These are phyloP conservation scores for Drosophila pallidifrons DNA, from an alignment of 1,140 invertebrate species.

Conservation along the genomic window DNA sequence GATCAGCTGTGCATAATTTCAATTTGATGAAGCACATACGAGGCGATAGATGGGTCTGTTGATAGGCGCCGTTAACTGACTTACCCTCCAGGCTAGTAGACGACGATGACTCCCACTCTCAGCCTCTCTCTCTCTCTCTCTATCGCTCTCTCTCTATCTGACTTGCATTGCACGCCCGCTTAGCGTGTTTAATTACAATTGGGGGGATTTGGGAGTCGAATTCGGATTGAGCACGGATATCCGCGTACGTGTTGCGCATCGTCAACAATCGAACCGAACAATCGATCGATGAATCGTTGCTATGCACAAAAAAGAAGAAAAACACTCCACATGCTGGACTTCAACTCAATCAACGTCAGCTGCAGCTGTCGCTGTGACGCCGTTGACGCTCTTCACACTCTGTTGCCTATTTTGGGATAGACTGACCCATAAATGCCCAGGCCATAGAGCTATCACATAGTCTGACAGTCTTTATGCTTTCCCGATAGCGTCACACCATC, in stretches of 20 bases:
- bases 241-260: constrained; percentile 75
- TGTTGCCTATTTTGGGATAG: constrained; percentile 47
- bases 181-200: constrained; percentile 62
- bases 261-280: constrained; percentile 20
- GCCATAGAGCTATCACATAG: background rate
- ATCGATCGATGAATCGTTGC: constrained; percentile 5
- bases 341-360: constrained; percentile 41
- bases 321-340: constrained; percentile 16
- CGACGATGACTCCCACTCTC: constrained; percentile 26
- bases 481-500: background rate
- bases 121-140: background rate
- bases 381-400: background rate
- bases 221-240: constrained; percentile 76
- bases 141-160: background rate
- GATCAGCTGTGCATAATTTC: constrained; percentile 79
- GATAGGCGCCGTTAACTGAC: constrained; percentile 69
- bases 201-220: constrained; percentile 53
- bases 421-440: constrained; percentile 65
- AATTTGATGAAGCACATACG: constrained; percentile 80
- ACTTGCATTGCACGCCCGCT: constrained; percentile 24
- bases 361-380: constrained; percentile 33
- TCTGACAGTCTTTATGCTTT: background rate
- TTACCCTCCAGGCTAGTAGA: constrained; percentile 53
- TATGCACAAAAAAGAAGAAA: background rate
- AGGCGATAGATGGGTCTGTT: constrained; percentile 65